Evolutionary conservation across 2,888 invertebrate species (phyloP), one percentile per base, ranked within the genome.

Genomic region (Philereme transversata): DNA sequence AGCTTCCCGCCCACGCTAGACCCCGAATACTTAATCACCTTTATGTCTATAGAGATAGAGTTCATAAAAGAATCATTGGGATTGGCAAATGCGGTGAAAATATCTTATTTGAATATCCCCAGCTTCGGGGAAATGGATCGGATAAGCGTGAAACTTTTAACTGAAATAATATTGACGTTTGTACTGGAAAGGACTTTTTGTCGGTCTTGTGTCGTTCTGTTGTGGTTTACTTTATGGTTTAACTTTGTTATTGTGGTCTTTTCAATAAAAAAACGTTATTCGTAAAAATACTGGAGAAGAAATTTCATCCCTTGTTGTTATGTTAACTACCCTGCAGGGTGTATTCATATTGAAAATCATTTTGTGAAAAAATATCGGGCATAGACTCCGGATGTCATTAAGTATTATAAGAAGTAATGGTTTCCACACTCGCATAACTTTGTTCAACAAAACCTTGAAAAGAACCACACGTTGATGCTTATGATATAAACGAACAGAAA

Each of bases 81-180:
- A 76, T 76, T 70, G 75, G 71, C 66, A 73, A 77, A 74, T 71
- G 74, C 75, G 76, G 77, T 77, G 79, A 81, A 79, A 79, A 82
- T 80, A 79, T 82, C 84, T 79, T 82, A 85, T 86, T 86, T 85
- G 82, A 86, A 86, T 86, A 85, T 80, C 78, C 67, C 76, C 73
- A 74, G 75, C 74, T 75, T 72, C 73, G 68, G 71, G 74, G 79
- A 79, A 83, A 84, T 81, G 83, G 84, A 84, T 81, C 81, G 84
- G 81, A 83, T 84, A 82, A 84, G 78, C 77, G 77, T 73, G 76
- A 75, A 84, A 86, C 83, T 86, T 86, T 86, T 86, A 86, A 84
- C 84, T 84, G 83, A 85, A 86, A 86, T 85, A 85, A 85, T 85
- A 86, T 84, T 85, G 81, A 82, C 81, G 79, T 83, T 82, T 79